Evolutionary conservation across 2,797 vertebrate species (phyloP).

Genomic region (Hypotaenidia okinawae): DNA sequence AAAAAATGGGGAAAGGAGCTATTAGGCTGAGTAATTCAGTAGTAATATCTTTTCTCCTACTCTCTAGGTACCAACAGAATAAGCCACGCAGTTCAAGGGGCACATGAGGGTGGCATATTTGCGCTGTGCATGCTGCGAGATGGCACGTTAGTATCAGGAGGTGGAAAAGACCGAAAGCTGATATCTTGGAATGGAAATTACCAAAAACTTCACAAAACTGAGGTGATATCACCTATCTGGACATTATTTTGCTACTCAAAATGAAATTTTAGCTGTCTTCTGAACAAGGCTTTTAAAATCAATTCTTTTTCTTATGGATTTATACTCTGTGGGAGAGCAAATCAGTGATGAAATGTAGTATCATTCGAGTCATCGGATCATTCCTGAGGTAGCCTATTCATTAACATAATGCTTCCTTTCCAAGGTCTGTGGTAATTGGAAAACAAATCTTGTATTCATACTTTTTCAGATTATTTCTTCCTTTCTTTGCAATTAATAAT

Average conservation of each 20-base stretch:
- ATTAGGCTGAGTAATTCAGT: not conserved
- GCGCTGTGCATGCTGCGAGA: conserved; percentile 95
- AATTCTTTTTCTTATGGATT: not conserved
- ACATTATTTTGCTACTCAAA: not conserved
- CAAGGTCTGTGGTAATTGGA: not conserved
- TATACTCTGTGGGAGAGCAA: not conserved
- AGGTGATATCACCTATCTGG: conserved; percentile 78
- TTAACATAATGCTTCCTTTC: not conserved
- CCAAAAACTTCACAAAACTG: conserved; percentile 89
- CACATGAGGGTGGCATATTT: conserved; percentile 96
- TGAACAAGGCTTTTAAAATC: not conserved
- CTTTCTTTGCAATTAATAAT: not conserved
- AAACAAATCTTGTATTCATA: not conserved
- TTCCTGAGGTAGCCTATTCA: not conserved
- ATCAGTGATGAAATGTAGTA: not conserved
- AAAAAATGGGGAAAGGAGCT: not conserved
- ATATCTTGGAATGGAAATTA: conserved; percentile 94
- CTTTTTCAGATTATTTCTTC: not conserved
- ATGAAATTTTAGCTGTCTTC: not conserved
- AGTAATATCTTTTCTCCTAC: not conserved
- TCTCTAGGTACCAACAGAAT: conserved; percentile 93
- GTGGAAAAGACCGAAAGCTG: conserved; percentile 92
- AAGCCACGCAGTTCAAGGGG: conserved; percentile 90
- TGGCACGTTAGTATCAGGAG: conserved; percentile 92
- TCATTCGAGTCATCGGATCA: not conserved